Evolutionary conservation across 1,140 invertebrate genomes (phyloP).

Genomic region (Drosophila mayri): DNA sequence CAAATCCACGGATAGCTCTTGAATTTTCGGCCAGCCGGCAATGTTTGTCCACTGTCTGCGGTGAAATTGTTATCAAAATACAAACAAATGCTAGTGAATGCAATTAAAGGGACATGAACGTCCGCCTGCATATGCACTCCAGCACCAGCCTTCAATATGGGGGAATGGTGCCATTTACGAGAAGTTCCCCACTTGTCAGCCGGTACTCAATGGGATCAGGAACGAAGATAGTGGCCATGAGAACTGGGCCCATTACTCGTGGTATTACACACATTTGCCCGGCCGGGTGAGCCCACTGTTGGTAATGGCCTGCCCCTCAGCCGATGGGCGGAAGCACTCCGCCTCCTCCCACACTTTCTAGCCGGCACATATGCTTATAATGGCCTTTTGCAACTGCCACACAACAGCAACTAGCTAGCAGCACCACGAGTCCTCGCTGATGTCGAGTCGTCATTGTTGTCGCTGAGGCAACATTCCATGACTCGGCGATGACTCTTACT

Average conservation of each 20-base stretch:
- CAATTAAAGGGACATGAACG: constrained; percentile 28
- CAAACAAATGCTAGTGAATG: constrained; percentile 30
- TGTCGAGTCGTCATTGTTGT: constrained; percentile 31
- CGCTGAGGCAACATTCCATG: constrained; percentile 10
- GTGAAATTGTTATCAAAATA: constrained; percentile 56
- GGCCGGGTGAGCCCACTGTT: constrained; percentile 29
- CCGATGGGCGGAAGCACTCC: constrained; percentile 55
- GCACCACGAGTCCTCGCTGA: constrained; percentile 12
- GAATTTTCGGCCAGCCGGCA: constrained; percentile 26
- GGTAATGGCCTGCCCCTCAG: constrained; percentile 23
- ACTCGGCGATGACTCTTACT: not conserved
- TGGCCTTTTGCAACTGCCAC: constrained; percentile 73
- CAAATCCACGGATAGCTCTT: not conserved
- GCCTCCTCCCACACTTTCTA: constrained; percentile 8
- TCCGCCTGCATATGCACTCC: not conserved
- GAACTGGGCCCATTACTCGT: constrained; percentile 32
- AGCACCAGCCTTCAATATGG: not conserved
- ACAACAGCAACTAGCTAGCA: constrained; percentile 23
- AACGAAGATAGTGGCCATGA: constrained; percentile 11
- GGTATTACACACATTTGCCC: constrained; percentile 61
- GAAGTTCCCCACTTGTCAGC: constrained; percentile 29
- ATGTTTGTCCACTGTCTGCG: constrained; percentile 40
- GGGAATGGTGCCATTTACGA: constrained; percentile 1
- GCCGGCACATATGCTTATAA: constrained; percentile 76
- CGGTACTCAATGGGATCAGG: constrained; percentile 26